Conservation (phyloP, 35 echinoderm and acorn worm species). For the Diadema setosum region DNA sequence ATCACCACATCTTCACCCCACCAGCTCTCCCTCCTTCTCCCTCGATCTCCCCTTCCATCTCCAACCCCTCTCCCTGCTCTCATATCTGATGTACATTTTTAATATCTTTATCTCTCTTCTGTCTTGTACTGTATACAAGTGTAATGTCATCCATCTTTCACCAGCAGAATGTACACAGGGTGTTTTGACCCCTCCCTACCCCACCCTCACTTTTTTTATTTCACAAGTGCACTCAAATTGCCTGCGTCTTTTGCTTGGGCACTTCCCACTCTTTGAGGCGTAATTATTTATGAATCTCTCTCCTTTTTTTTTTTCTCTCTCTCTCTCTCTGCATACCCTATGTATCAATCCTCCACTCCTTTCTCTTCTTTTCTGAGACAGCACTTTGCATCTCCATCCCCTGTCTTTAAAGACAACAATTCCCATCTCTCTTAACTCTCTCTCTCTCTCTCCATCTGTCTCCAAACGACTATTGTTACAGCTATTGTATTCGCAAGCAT, state of each 20-base stretch:
- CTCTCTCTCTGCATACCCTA: neutral
- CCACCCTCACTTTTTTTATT: neutral
- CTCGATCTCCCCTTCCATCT: neutral
- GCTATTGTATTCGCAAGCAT: no score
- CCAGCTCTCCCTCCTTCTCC: neutral
- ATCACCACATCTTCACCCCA: no score
- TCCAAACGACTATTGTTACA: no score
- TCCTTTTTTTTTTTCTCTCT: neutral
- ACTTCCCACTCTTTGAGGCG: no score
- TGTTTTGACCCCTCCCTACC: neutral
- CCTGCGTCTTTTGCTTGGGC: no score
- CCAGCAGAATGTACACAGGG: neutral
- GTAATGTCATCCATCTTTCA: neutral
- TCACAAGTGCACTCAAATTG: neutral
- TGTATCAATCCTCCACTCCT: no score
- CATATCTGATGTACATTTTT: no score
- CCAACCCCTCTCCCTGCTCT: neutral
- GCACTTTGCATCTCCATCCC: no score
- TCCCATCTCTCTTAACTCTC: neutral
- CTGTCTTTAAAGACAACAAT: no score
- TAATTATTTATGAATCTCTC: no score
- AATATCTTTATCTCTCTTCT: neutral
- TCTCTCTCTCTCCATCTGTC: neutral
- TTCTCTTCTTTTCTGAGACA: neutral
- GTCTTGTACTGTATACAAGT: neutral